Evolutionary conservation across 2,888 invertebrate species (phyloP), one percentile per base, ranked within the genome.

Genomic region (Spodoptera picta): DNA sequence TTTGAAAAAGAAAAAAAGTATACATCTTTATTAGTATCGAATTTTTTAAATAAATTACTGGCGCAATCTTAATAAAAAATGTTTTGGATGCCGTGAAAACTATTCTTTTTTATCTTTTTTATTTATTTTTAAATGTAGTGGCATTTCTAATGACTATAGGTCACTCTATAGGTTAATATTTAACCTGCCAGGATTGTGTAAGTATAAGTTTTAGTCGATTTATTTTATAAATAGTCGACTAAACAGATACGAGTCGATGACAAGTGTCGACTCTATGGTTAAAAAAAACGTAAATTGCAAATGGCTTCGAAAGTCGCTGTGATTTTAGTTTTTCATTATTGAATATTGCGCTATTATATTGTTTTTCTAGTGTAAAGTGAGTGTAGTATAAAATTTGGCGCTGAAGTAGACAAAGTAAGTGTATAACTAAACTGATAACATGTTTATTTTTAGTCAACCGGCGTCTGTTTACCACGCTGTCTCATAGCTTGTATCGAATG

Each of bases 401-500:
- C 65, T 75, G 57, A 65, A 73, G 50, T 74, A 75, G 60, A 49
- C 36, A 60, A 64, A 79, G 83, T 84, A 78, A 80, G 71, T 83
- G 62, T 9, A 36, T 9, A 36, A 41, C 19, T 3, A 23, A 55
- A 61, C 24, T 47, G 23, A 11, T 47, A 43, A 23, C 42, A 19
- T 1, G 9, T 41, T 24, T 58, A 51, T 45, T 49, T 53, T 24
- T 47, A 24, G 12, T 36, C 31, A 65, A 76, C 77, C 80, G 83
- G 85, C 79, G 69, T 78, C 69, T 83, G 79, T 84, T 83, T 84
- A 85, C 81, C 87, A 87, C 77, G 87, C 83, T 81, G 78, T 65
- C 67, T 63, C 48, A 50, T 44, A 60, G 47, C 49, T 62, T 64
- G 45, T 60, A 52, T 49, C 24, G 24, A 14, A 46, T n/a, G 27